These are phyloP conservation scores for Echinops telfairi DNA, from an alignment of 2,113 vertebrate species.

Conservation along the genomic window DNA sequence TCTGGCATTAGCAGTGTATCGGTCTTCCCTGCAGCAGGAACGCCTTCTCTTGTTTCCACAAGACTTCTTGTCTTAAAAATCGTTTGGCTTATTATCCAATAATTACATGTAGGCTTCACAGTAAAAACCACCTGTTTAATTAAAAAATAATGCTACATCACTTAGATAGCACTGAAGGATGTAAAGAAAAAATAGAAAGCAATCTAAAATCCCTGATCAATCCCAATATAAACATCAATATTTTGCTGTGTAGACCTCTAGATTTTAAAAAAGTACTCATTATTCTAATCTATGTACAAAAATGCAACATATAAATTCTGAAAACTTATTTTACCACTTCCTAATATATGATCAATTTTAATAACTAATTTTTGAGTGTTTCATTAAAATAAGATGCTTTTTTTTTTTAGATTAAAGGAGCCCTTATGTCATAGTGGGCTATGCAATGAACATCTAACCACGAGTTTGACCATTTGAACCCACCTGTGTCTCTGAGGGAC, in stretches of 20 bases:
- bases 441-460: too few relatives aligned
- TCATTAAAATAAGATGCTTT: neutral
- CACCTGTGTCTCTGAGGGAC: too few relatives aligned
- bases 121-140: neutral
- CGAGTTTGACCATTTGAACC: too few relatives aligned
- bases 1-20: neutral
- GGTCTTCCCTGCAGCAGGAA: neutral
- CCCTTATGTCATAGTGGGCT: neutral
- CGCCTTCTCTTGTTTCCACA: neutral
- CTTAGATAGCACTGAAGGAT: neutral
- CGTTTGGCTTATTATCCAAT: neutral
- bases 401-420: neutral
- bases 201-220: neutral
- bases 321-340: neutral
- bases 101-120: neutral
- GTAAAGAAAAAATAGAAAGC: neutral
- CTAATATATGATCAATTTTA: neutral
- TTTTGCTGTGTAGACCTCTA: neutral
- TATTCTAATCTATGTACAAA: neutral
- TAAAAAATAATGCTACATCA: neutral
- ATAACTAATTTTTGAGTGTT: neutral
- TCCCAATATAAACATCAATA: neutral
- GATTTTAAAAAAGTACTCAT: neutral
- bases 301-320: neutral
- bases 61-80: neutral